A percentile compares a stretch with the other conserved stretches of the same genome.
Conservation (phyloP, 2,888 invertebrate genomes). For the Melieria picta region DNA sequence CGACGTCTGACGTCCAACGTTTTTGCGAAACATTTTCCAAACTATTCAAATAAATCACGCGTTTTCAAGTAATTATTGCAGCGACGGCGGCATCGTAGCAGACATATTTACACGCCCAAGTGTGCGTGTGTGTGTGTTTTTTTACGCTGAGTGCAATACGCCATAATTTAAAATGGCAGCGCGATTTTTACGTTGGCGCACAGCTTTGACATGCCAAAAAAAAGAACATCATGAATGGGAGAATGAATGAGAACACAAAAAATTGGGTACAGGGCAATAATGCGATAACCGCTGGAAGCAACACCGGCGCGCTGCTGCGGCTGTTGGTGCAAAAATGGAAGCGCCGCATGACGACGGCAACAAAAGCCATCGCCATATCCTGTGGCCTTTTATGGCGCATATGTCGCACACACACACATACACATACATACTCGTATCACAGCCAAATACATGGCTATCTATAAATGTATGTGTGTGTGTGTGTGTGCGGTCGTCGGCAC, state of each 20-base stretch:
- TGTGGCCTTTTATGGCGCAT: not conserved
- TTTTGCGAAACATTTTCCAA: conserved; percentile 35
- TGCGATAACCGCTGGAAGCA: conserved; percentile 11
- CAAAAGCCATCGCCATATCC: conserved; percentile 33
- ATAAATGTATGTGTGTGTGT: not conserved
- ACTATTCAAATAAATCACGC: conserved; percentile 46
- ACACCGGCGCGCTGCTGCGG: not conserved
- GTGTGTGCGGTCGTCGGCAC: not conserved
- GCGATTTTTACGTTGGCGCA: conserved; percentile 16
- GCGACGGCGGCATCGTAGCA: conserved; percentile 15
- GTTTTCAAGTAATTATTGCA: conserved; percentile 33
- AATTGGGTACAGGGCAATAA: conserved; percentile 1
- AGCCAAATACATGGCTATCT: not conserved
- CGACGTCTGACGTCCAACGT: not conserved
- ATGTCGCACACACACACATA: not conserved
- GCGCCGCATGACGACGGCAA: conserved; percentile 25
- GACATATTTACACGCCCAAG: not conserved
- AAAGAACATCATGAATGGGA: too few species aligned
- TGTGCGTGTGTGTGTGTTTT: not conserved
- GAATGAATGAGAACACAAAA: not conserved
- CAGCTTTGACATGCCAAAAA: conserved; percentile 16
- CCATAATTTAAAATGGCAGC: conserved; percentile 31
- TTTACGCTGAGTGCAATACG: conserved; percentile 28
- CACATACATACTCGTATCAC: not conserved
- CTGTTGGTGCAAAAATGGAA: conserved; percentile 24